Base-by-base conservation (phyloP, 2,888 invertebrate species). In the Eupithecia inturbata region DNA sequence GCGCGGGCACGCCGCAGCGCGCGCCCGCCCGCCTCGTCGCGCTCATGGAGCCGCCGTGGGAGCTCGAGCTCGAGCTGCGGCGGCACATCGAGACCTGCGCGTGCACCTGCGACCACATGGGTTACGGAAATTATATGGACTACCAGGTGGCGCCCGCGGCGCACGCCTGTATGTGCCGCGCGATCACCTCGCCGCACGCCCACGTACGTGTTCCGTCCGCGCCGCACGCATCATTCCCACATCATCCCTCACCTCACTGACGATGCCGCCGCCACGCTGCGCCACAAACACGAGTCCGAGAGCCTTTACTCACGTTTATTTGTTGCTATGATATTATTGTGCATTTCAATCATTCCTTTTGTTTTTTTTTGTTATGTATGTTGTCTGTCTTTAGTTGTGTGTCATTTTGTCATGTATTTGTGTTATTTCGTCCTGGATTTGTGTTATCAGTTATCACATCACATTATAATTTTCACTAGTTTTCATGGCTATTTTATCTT, bases 81-180 rank as follows among this genome's bases (percentile, higher is more conserved):
- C 96, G 97, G 91, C 98, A 98, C 95, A 98, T 98, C 91, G 97
- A 97, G 93, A 96, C 96, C 91, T 98, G 98, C 95, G 96, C 97
- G 84, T 98, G 98, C 95, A 97, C 97, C 86, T 98, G 98, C 96
- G 97, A 98, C 95, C 98, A 98, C 95, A 97, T 98, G 97, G 98
- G 98, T 89, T 98, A 97, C 95, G 98, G 98, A 85, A 98, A 98
- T 95, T 97, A 96, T 91, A 96, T 97, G 96, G 97, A 97, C 95
- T 98, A 97, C 95, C 97, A 97, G 96, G 97, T 97, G 92, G 91
- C 92, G 84, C 91, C 93, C 85, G 90, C 89, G 81, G 92, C 92
- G 82, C 93, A 93, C 88, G 92, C 92, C 87, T 94, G 94, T 87
- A 88, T 93, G 82, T 94, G 94, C 88, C 93, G 94, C 87, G 94